phyloP scores from a whole-genome alignment of 2,797 vertebrate genomes.

The Tangara arthus region DNA sequence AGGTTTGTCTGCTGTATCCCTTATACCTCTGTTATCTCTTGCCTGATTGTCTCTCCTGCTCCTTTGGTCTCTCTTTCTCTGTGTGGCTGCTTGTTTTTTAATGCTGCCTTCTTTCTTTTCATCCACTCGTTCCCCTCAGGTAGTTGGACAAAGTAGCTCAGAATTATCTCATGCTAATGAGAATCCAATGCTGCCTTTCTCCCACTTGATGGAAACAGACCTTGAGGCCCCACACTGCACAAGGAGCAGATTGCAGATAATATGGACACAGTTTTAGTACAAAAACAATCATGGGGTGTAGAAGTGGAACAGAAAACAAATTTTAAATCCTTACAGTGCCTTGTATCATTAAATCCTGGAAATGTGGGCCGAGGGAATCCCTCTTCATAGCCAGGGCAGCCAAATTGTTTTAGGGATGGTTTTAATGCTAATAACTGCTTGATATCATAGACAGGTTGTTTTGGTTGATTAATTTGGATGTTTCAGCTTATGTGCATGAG shows the following conservation, averaged over 20 bases:
- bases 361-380: neutral
- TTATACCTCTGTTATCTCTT: neutral
- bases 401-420: neutral
- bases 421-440: neutral
- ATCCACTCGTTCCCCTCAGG: neutral
- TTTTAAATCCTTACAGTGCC: neutral
- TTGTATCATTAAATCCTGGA: neutral
- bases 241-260: neutral
- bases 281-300: neutral
- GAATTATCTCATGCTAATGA: neutral
- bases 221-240: neutral
- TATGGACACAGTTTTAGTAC: neutral
- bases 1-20: neutral
- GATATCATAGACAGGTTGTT: neutral
- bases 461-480: neutral
- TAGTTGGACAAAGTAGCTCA: neutral
- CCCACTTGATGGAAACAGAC: neutral
- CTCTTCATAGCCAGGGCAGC: neutral
- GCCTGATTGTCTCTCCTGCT: neutral
- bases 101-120: neutral
- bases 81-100: neutral
- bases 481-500: neutral
- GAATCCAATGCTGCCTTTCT: neutral
- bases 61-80: neutral
- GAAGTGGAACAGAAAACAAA: neutral